Conservation (phyloP, 2,113 vertebrate genomes). For the Engraulis encrasicolus region DNA sequence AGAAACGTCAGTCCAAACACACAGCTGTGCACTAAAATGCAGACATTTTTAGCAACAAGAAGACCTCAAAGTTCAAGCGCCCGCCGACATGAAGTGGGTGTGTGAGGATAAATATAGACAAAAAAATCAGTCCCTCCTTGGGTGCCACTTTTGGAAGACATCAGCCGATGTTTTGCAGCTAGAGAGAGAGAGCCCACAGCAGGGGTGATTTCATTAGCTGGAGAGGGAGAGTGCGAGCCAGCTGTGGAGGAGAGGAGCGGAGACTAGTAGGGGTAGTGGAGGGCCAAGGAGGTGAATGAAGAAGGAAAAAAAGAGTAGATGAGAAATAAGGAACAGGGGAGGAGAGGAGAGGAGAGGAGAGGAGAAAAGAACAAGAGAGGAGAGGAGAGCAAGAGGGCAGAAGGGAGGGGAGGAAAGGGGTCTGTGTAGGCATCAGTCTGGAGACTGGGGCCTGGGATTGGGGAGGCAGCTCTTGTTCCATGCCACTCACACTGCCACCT, state of each 20-base stretch:
- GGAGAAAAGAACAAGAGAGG: too few species aligned
- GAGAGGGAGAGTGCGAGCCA: background rate
- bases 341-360: too few species aligned
- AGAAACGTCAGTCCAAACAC: background rate
- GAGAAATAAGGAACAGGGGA: too few species aligned
- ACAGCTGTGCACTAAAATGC: background rate
- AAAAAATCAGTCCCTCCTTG: background rate
- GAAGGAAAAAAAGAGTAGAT: too few species aligned
- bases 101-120: conserved; percentile 23
- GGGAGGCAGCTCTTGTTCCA: background rate
- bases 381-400: too few species aligned
- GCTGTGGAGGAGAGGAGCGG: too few species aligned
- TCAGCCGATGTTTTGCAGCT: conserved; percentile 27
- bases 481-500: background rate
- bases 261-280: too few species aligned
- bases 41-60: background rate
- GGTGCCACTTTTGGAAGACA: conserved; percentile 21
- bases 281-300: too few species aligned
- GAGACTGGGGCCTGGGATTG: conserved; percentile 8
- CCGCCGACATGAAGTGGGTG: background rate
- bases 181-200: conserved; percentile 26
- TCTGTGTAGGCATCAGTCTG: background rate
- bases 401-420: too few species aligned
- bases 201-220: conserved; percentile 36
- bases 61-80: conserved; percentile 3